phyloP scores from a whole-genome alignment of 2,888 invertebrate genomes.

The Thymelicus sylvestris region DNA sequence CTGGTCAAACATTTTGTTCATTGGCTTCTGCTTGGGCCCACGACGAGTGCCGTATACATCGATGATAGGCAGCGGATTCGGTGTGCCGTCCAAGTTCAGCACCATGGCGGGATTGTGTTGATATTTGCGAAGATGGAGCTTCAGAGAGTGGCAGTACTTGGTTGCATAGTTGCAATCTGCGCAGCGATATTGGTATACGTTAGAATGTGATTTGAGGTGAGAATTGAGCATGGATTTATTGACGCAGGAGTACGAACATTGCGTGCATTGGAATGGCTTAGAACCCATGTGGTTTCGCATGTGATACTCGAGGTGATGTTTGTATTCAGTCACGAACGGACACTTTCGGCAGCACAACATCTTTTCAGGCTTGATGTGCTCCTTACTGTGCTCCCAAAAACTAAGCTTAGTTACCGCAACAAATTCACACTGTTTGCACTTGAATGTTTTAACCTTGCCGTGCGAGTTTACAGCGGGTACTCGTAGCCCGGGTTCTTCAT shows the following conservation, averaged over 20 bases:
- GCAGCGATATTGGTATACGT: conserved; percentile 96
- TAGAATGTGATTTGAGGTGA: conserved; percentile 97
- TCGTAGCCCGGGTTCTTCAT: conserved; percentile 85
- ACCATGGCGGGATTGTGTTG: conserved; percentile 96
- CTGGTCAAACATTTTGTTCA: conserved; percentile 71
- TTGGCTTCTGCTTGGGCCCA: conserved; percentile 89
- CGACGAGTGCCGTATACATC: conserved; percentile 96
- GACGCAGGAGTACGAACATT: conserved; percentile 96
- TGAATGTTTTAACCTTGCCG: conserved; percentile 94
- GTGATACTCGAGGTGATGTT: conserved; percentile 99
- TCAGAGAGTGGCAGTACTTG: conserved; percentile 98
- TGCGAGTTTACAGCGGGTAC: conserved; percentile 89
- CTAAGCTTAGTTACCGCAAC: conserved; percentile 94
- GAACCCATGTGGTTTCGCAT: conserved; percentile 96
- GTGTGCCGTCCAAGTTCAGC: conserved; percentile 94
- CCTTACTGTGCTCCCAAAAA: conserved; percentile 96
- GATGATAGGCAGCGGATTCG: conserved; percentile 94
- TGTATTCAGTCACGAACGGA: conserved; percentile 99
- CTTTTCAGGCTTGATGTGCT: conserved; percentile 97
- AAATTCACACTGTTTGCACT: conserved; percentile 96
- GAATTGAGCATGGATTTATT: conserved; percentile 99
- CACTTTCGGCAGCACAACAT: conserved; percentile 95
- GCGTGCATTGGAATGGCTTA: conserved; percentile 97
- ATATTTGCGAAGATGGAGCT: conserved; percentile 97
- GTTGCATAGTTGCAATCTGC: conserved; percentile 97